Conservation (phyloP, 2,888 invertebrate species). For the Folsomia manolachei region DNA sequence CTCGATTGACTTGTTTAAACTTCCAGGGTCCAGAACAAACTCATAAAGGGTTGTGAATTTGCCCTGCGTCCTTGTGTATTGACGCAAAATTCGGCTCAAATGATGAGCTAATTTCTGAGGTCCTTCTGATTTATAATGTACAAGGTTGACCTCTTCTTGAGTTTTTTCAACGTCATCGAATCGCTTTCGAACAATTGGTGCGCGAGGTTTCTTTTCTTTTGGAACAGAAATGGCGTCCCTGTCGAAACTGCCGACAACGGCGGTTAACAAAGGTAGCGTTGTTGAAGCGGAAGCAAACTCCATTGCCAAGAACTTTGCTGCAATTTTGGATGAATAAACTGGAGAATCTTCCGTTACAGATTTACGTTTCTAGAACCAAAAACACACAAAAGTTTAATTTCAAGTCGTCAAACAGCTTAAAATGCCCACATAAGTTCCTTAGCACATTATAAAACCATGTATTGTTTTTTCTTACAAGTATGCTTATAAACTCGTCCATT, state of each 20-base stretch:
- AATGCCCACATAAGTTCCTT: too few relatives aligned
- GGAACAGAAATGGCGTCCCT: slow-evolving; percentile 20
- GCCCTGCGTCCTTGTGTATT: background rate
- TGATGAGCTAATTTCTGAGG: slow-evolving; percentile 22
- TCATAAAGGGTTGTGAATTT: slow-evolving; percentile 23
- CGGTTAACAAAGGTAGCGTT: slow-evolving; percentile 19
- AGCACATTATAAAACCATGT: too few relatives aligned
- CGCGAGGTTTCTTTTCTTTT: slow-evolving; percentile 28
- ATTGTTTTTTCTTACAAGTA: slow-evolving; percentile 21
- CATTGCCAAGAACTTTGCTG: background rate
- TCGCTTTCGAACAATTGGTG: slow-evolving; percentile 23
- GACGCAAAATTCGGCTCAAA: slow-evolving; percentile 24
- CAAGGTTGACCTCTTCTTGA: slow-evolving; percentile 30
- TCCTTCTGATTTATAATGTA: background rate
- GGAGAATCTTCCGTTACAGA: background rate
- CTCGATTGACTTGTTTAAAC: slow-evolving; percentile 28
- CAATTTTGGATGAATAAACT: background rate
- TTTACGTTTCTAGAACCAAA: background rate
- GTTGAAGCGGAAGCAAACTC: slow-evolving; percentile 1
- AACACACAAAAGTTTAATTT: background rate
- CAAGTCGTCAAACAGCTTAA: too few relatives aligned
- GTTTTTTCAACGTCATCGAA: slow-evolving; percentile 22
- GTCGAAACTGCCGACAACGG: slow-evolving; percentile 36
- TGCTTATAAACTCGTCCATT: slow-evolving; percentile 27
- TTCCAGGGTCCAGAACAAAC: slow-evolving; percentile 29